Conservation (phyloP, 2,888 invertebrate genomes). For the Acrocyrtus sp. region DNA sequence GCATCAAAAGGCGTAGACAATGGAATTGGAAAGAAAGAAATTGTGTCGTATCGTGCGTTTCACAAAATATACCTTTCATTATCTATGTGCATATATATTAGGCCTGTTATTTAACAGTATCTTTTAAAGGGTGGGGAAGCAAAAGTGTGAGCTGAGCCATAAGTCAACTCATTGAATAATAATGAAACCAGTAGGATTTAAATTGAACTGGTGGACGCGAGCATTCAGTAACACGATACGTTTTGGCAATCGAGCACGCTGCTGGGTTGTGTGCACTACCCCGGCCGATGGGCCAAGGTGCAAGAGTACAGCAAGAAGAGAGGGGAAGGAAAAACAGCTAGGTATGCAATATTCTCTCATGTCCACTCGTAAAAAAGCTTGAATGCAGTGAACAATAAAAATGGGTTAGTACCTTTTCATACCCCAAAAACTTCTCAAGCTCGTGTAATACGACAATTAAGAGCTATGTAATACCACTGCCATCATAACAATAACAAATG, state of each 20-base stretch:
- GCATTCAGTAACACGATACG: too few species aligned
- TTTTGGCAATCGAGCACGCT: too few species aligned
- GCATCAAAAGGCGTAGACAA: too few species aligned
- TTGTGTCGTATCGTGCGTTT: background rate
- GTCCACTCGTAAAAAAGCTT: background rate
- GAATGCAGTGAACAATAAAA: background rate
- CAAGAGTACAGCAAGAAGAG: background rate
- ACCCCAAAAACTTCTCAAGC: background rate
- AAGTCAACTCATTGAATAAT: background rate
- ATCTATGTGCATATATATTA: slow-evolving; percentile 14
- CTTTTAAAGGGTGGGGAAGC: slow-evolving; percentile 2
- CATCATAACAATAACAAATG: slow-evolving; percentile 5
- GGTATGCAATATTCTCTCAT: background rate
- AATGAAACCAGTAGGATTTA: background rate
- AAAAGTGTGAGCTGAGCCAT: background rate
- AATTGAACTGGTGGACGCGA: background rate
- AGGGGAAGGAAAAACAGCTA: background rate
- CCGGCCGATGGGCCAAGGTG: too few species aligned
- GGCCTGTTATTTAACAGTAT: slow-evolving; percentile 19
- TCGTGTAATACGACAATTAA: background rate
- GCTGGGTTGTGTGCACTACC: too few species aligned
- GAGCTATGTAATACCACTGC: too few species aligned
- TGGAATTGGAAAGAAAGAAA: too few species aligned
- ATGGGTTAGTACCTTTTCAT: background rate
- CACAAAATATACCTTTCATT: background rate